Evolutionary conservation across 2,797 vertebrate genomes (phyloP).

Genomic region (Pempheris klunzingeri): DNA sequence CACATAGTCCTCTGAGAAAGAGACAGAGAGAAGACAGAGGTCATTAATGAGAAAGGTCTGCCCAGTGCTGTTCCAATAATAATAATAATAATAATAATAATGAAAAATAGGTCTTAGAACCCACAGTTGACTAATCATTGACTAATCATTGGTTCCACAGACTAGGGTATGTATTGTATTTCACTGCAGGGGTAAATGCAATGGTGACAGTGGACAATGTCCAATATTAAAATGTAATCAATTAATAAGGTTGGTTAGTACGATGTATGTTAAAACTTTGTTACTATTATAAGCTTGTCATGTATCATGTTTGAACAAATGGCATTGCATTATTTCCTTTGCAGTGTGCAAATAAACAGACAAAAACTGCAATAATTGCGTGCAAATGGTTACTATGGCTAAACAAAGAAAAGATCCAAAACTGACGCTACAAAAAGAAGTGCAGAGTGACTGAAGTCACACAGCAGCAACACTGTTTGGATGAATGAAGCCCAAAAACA

Average conservation of each 20-base stretch:
- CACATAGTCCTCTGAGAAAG: conserved; percentile 89
- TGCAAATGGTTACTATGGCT: too few species aligned
- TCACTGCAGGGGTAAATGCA: not conserved
- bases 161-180: not conserved
- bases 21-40: not conserved
- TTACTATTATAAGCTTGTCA: not conserved
- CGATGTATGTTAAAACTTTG: not conserved
- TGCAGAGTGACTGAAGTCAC: too few species aligned
- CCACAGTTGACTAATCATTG: not conserved
- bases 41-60: conserved; percentile 1
- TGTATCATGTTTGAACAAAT: not conserved
- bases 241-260: not conserved
- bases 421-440: too few species aligned
- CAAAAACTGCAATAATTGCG: too few species aligned
- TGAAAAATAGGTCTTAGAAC: not conserved
- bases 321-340: not conserved
- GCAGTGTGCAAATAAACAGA: not conserved
- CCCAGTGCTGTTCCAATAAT: not conserved
- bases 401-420: too few species aligned
- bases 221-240: too few species aligned
- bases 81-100: not conserved
- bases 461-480: too few species aligned
- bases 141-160: not conserved
- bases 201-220: not conserved
- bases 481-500: too few species aligned